A percentile compares a stretch with the other conserved stretches of the same genome.
Conservation (phyloP, 2,888 invertebrate genomes). For the Chesias legatella region DNA sequence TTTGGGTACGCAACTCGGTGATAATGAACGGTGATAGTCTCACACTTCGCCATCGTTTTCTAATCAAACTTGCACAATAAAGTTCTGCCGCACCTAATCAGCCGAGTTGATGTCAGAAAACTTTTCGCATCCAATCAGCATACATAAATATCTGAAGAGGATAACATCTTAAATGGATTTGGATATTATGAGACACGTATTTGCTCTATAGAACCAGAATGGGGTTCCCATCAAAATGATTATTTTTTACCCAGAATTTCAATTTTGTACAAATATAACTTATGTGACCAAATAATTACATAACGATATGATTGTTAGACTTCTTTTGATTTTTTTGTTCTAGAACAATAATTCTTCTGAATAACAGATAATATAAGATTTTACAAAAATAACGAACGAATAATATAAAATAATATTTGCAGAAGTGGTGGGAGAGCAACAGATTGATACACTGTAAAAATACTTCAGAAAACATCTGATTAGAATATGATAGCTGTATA, state of each 20-base stretch:
- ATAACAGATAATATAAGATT: conserved; percentile 14
- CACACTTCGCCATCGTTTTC: conserved; percentile 51
- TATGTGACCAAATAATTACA: conserved; percentile 11
- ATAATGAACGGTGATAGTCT: conserved; percentile 44
- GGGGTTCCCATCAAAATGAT: too few relatives aligned
- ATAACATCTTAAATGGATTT: conserved; percentile 39
- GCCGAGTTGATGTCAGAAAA: conserved; percentile 39
- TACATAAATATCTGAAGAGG: conserved; percentile 50
- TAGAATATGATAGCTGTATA: too few relatives aligned
- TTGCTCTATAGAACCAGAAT: too few relatives aligned
- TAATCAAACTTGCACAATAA: conserved; percentile 65
- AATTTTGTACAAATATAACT: background rate
- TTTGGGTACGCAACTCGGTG: conserved; percentile 40
- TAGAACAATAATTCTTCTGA: too few relatives aligned
- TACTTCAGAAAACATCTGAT: too few relatives aligned
- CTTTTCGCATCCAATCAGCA: conserved; percentile 52
- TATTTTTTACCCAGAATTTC: too few relatives aligned
- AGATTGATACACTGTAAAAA: too few relatives aligned
- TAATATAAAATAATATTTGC: conserved; percentile 11
- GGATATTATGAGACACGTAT: conserved; percentile 27
- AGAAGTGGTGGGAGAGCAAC: conserved; percentile 13
- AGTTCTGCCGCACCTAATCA: conserved; percentile 57
- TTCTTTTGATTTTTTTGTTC: conserved; percentile 13
- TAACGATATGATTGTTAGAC: conserved; percentile 22
- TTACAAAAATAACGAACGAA: conserved; percentile 18